Evolutionary conservation across 1,140 invertebrate genomes (phyloP).

Genomic region (Atopsyche davidsoni): DNA sequence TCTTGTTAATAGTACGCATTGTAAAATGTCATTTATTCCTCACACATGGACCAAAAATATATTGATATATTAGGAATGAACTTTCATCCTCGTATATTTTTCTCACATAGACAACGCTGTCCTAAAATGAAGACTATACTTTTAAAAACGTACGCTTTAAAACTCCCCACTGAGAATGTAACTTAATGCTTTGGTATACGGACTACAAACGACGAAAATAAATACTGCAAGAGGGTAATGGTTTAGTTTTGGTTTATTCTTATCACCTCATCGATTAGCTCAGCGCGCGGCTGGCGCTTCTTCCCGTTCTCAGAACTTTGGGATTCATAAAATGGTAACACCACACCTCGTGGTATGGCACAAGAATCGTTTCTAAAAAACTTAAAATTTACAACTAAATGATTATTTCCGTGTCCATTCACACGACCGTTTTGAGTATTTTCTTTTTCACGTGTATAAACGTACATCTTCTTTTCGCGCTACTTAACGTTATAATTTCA

Average conservation of each 20-base stretch:
- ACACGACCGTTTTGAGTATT: conserved; percentile 20
- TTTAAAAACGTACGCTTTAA: background rate
- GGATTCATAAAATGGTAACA: conserved; percentile 20
- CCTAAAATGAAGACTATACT: background rate
- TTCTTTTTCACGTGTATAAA: conserved; percentile 6
- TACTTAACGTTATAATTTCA: background rate
- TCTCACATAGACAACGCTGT: background rate
- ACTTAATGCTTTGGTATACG: conserved; percentile 17
- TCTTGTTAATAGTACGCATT: conserved; percentile 19
- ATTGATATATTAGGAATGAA: conserved; percentile 18
- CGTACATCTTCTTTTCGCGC: background rate
- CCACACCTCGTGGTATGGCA: conserved; percentile 22
- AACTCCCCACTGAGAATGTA: background rate
- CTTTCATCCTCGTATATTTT: background rate
- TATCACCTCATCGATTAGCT: background rate
- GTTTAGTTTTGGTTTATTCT: conserved; percentile 16
- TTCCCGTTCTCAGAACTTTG: background rate
- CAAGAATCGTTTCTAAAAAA: conserved; percentile 11
- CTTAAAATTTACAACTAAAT: conserved; percentile 8
- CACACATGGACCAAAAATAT: conserved; percentile 26
- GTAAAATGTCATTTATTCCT: conserved; percentile 15
- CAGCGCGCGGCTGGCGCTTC: background rate
- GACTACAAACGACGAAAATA: conserved; percentile 9
- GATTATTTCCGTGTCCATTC: conserved; percentile 3
- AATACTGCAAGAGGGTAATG: conserved; percentile 26